A percentile compares a stretch with the other conserved stretches of the same genome.
These are phyloP conservation scores for Drosophila funebris DNA, from an alignment of 1,140 invertebrate species.

Conservation along the genomic window DNA sequence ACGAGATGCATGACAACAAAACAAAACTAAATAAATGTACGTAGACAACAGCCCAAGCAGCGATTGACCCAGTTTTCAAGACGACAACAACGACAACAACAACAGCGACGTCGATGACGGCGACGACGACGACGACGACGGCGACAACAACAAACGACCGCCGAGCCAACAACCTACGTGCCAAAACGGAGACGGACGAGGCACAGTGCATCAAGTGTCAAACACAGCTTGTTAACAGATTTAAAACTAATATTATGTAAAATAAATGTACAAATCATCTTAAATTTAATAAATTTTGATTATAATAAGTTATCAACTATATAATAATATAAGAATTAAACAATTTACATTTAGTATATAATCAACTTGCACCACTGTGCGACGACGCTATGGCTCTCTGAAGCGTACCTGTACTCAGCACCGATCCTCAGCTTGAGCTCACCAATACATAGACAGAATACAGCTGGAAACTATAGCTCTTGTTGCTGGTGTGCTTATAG, in stretches of 20 bases:
- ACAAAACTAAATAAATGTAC: conserved; percentile 37
- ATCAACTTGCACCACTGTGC: conserved; percentile 13
- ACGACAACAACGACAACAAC: conserved; percentile 67
- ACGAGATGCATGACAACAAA: conserved; percentile 64
- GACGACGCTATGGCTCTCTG: conserved; percentile 12
- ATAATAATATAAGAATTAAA: no score
- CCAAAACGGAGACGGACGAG: conserved; percentile 48
- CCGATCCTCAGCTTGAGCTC: conserved; percentile 55
- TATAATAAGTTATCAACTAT: no score
- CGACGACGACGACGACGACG: conserved; percentile 49
- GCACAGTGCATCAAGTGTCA: conserved; percentile 22
- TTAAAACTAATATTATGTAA: background rate
- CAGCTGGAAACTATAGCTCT: conserved; percentile 41
- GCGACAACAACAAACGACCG: conserved; percentile 33
- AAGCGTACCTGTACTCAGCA: conserved; percentile 56
- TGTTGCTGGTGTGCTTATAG: background rate
- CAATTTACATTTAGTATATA: no score
- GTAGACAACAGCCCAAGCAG: conserved; percentile 61
- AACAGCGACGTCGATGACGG: conserved; percentile 11
- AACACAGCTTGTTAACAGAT: background rate
- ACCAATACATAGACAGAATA: conserved; percentile 35
- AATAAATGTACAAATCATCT: no score
- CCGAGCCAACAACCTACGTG: conserved; percentile 64
- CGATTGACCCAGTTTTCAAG: conserved; percentile 82
- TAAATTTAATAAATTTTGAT: background rate